A percentile compares a stretch with the other conserved stretches of the same genome.
These are phyloP conservation scores for Hypena proboscidalis DNA, from an alignment of 2,888 invertebrate species.

Conservation along the genomic window DNA sequence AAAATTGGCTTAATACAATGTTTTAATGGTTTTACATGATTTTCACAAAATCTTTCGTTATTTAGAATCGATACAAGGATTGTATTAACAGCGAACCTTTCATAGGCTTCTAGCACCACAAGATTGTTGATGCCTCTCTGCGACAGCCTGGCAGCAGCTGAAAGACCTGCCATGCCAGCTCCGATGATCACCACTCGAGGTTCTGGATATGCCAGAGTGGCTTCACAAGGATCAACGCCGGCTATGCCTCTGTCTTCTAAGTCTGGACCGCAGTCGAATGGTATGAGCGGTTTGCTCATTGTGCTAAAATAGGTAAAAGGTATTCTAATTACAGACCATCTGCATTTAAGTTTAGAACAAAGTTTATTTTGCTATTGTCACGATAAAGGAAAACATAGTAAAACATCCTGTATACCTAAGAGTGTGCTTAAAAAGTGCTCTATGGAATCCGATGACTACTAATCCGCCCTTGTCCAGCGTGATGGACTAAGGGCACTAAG, in stretches of 20 bases:
- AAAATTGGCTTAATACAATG: no score
- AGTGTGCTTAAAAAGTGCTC: no score
- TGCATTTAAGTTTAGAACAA: no score
- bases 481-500: no score
- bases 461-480: no score
- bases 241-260: conserved; percentile 67
- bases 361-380: no score
- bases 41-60: neutral
- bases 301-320: no score
- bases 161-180: conserved; percentile 92
- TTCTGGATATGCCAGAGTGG: conserved; percentile 68
- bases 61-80: neutral
- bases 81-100: conserved; percentile 80
- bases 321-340: no score
- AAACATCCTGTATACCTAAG: no score
- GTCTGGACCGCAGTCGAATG: conserved; percentile 62
- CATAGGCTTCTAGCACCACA: conserved; percentile 90
- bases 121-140: conserved; percentile 89
- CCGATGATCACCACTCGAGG: conserved; percentile 91
- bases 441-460: no score
- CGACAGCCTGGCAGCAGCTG: conserved; percentile 89
- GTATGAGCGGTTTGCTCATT: conserved; percentile 39
- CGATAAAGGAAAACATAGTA: no score
- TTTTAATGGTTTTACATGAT: no score
- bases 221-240: conserved; percentile 62